Evolutionary conservation across 2,113 vertebrate species (phyloP).

Genomic region (Myotis davidii): DNA sequence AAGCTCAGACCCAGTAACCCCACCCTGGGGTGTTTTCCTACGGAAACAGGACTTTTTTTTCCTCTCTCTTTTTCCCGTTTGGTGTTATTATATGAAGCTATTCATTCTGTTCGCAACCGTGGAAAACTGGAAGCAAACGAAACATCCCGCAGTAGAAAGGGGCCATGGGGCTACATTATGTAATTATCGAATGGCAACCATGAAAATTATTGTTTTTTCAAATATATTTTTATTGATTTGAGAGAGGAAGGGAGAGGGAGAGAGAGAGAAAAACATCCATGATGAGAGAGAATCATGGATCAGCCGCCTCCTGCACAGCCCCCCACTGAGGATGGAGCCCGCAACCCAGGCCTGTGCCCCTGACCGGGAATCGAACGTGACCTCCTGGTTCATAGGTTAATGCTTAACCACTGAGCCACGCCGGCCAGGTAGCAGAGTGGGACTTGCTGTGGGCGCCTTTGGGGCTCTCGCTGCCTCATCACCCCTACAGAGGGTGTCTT

Average conservation of each 20-base stretch:
- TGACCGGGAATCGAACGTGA: no score
- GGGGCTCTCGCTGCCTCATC: neutral
- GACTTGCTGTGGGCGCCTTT: neutral
- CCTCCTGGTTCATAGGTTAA: no score
- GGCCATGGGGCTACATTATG: neutral
- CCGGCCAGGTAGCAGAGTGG: neutral
- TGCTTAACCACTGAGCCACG: no score
- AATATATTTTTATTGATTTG: no score
- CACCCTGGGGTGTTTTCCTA: constrained; percentile 48
- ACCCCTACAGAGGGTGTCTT: neutral
- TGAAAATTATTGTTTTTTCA: neutral
- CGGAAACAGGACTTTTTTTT: constrained; percentile 42
- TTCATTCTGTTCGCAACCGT: constrained; percentile 23
- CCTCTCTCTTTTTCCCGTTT: neutral
- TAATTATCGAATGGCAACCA: neutral
- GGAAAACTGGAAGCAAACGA: constrained; percentile 55
- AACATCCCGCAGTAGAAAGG: neutral
- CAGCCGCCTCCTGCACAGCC: no score
- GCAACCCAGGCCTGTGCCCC: no score
- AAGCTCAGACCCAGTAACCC: neutral
- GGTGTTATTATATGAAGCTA: neutral
- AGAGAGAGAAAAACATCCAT: no score
- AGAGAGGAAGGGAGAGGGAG: no score
- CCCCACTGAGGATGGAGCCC: no score
- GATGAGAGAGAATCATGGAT: no score